Evolutionary conservation across 2,113 vertebrate genomes (phyloP).

Genomic region (Charina bottae): DNA sequence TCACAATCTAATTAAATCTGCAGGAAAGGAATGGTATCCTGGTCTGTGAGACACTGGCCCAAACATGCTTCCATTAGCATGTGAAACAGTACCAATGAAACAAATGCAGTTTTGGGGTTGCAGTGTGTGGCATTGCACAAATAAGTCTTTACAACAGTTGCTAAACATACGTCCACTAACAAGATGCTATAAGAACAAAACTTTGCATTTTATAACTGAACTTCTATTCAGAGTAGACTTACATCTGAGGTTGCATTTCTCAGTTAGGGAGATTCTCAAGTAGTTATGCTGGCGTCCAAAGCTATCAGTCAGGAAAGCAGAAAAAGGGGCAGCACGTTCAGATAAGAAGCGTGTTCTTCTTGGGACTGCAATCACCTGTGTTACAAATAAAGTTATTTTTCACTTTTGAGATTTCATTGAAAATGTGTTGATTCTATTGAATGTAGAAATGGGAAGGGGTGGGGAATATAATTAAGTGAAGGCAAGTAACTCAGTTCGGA

Average conservation of each 20-base stretch:
- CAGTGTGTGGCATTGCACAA: not conserved
- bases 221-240: slow-evolving; percentile 64
- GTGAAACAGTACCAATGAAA: not conserved
- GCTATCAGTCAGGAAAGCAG: slow-evolving; percentile 87
- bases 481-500: not conserved
- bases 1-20: not conserved
- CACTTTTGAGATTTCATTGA: not conserved
- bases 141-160: not conserved
- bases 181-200: not conserved
- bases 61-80: not conserved
- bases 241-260: slow-evolving; percentile 98
- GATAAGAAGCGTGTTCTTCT: slow-evolving; percentile 65
- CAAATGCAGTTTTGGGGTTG: not conserved
- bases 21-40: not conserved
- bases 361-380: slow-evolving; percentile 68
- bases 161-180: not conserved
- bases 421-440: not conserved
- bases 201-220: not conserved
- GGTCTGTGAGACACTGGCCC: not conserved
- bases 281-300: slow-evolving; percentile 93
- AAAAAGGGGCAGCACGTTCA: slow-evolving; percentile 79
- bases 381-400: slow-evolving; percentile 1
- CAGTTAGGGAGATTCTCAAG: slow-evolving; percentile 93
- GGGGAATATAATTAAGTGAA: not conserved
- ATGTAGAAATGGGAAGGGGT: not conserved